Base-by-base conservation (phyloP, 2,113 vertebrate genomes). In the Ptilonorhynchus violaceus region DNA sequence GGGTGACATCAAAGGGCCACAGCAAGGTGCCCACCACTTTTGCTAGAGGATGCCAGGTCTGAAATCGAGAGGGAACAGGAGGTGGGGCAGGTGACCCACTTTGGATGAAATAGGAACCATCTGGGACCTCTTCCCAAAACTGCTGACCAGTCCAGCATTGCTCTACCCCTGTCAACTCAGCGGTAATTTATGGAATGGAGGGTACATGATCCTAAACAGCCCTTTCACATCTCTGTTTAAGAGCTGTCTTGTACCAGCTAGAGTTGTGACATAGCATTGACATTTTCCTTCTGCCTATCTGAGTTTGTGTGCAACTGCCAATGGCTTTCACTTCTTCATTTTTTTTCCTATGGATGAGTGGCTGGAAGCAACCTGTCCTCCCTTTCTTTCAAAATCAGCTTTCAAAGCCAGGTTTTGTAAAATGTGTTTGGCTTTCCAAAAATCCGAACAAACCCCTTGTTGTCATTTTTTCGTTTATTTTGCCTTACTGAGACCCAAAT, bases 201-300 rank as follows among this genome's bases (percentile, higher is more conserved):
- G 75, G 89, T 88, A 67, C 78, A 63, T 93, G 96, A 95, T 94
- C 89, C 93, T 67, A 88, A 93, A 96, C 93, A 96, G 94, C 89
- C 86, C 56, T 97, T 95, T 94, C 89, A 92, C 80, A 91, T 96
- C 91, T 95, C 95, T 82, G 74, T 90, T 59, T 91, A 93, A 87
- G 84, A 96, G 93, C 89, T 92, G 91, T 93, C 95, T 94, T 81
- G 52, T 89, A 77, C 79, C 59, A 88, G 92, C 89, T 55, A 78
- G 76, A 92, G 76, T 41, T 89, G 84, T 92, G 95, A 95, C 86
- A 84, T 56, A 85, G 79, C 76, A 93, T 28, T 95, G 95, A 95
- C 60, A 87, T 95, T 96, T 96, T 96, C 89, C 94, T 93, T 93
- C 94, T 94, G 96, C 59, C 41, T 92, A 35, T 89, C 76, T 1